Conservation (phyloP, 2,888 invertebrate genomes). For the Drosophila algonquin region DNA sequence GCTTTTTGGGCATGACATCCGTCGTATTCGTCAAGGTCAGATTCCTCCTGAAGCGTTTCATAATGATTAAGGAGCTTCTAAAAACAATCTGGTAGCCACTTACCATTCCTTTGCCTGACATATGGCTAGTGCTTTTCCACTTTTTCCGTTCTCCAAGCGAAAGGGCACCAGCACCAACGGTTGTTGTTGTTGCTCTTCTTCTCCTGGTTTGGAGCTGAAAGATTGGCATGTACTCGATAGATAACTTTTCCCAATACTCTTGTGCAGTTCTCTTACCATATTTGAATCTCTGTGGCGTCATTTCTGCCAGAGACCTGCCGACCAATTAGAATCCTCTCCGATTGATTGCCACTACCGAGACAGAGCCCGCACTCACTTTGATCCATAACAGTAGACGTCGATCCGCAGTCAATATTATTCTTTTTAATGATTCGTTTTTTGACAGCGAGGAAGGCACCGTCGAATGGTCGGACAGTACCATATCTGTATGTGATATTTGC, state of each 20-base stretch:
- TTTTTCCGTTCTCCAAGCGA: background rate
- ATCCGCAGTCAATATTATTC: too few species aligned
- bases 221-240: background rate
- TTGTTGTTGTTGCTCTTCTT: background rate
- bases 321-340: background rate
- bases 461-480: background rate
- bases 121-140: background rate
- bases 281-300: background rate
- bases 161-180: background rate
- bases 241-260: too few species aligned
- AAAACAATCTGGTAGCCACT: background rate
- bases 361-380: too few species aligned
- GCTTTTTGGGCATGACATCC: background rate
- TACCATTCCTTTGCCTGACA: constrained; percentile 8
- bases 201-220: background rate
- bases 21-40: background rate
- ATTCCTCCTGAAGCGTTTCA: background rate
- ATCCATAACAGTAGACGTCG: too few species aligned
- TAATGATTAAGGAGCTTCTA: too few species aligned
- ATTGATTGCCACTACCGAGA: too few species aligned
- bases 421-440: too few species aligned
- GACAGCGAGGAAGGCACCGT: background rate
- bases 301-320: background rate
- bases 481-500: background rate
- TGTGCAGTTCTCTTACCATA: background rate